Evolutionary conservation across 2,113 vertebrate genomes (phyloP).

Genomic region (Regulus satrapa): DNA sequence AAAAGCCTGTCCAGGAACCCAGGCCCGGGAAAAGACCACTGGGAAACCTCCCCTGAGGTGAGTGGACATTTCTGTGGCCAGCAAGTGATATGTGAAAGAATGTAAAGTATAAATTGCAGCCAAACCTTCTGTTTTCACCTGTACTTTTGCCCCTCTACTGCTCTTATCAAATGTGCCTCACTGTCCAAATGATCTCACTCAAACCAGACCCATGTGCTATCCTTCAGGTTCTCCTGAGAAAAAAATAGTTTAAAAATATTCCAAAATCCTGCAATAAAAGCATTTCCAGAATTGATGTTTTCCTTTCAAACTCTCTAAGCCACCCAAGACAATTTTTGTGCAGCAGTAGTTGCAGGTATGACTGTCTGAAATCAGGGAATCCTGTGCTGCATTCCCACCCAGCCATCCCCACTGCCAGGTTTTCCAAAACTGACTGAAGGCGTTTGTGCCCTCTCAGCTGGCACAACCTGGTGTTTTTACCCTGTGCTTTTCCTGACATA

Average conservation of each 20-base stretch:
- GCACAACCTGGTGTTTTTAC: accelerated
- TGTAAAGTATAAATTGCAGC: background rate
- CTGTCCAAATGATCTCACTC: background rate
- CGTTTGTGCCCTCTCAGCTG: background rate
- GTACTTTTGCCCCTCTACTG: background rate
- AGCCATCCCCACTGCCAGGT: background rate
- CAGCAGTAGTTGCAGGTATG: background rate
- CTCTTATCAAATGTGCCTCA: background rate
- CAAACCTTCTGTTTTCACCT: background rate
- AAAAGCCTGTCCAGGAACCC: background rate
- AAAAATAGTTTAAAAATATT: background rate
- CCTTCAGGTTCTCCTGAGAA: background rate
- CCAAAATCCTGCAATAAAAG: background rate
- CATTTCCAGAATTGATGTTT: background rate
- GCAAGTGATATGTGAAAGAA: background rate
- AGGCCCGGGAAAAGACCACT: background rate
- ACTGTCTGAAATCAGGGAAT: background rate
- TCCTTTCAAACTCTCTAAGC: background rate
- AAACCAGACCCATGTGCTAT: background rate
- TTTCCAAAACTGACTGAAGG: background rate
- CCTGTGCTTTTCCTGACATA: accelerated
- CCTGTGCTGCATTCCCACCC: background rate
- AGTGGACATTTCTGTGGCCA: background rate
- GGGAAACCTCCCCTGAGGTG: background rate
- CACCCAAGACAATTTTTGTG: background rate